These are phyloP conservation scores for Phylloscopus trochiloides DNA, from an alignment of 2,113 vertebrate genomes.

Conservation along the genomic window DNA sequence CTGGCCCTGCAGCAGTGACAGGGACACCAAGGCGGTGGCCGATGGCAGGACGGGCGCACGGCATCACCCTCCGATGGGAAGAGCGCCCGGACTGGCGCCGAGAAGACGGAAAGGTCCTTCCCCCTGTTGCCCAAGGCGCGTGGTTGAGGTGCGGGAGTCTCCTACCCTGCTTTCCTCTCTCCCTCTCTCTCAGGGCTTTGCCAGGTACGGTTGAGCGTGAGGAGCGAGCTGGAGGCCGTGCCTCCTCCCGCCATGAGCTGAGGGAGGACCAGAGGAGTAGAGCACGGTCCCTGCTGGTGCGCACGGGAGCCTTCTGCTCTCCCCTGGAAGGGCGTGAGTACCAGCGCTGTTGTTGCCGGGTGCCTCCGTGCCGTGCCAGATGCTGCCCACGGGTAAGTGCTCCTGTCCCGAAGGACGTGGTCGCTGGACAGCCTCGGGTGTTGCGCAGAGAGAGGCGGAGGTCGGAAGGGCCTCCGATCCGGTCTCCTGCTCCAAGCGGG, in stretches of 20 bases:
- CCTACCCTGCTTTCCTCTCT: constrained; percentile 62
- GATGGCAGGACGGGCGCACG: background rate
- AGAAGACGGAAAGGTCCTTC: background rate
- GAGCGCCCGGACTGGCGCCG: rapidly evolving
- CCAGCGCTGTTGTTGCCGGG: background rate
- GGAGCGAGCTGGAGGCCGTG: constrained; percentile 46
- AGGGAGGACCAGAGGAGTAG: constrained; percentile 49
- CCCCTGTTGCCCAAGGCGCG: background rate
- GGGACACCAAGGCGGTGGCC: background rate
- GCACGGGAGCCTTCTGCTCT: constrained; percentile 34
- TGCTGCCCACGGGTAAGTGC: constrained; percentile 39
- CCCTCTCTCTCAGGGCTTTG: constrained; percentile 61
- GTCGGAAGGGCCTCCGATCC: background rate
- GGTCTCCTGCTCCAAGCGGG: background rate
- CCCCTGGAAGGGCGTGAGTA: constrained; percentile 52
- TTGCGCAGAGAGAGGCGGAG: background rate
- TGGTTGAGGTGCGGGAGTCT: constrained; percentile 3
- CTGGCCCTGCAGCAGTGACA: background rate
- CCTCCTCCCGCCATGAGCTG: constrained; percentile 48
- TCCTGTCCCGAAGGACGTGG: background rate
- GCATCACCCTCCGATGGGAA: background rate
- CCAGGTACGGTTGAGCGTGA: constrained; percentile 36
- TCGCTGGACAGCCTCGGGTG: background rate
- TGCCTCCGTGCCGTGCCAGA: background rate
- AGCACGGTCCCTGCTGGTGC: background rate